Percentiles rank a stretch among this genome's conserved stretches.
Conservation (phyloP, 2,113 vertebrate species). For the Probosciger aterrimus region DNA sequence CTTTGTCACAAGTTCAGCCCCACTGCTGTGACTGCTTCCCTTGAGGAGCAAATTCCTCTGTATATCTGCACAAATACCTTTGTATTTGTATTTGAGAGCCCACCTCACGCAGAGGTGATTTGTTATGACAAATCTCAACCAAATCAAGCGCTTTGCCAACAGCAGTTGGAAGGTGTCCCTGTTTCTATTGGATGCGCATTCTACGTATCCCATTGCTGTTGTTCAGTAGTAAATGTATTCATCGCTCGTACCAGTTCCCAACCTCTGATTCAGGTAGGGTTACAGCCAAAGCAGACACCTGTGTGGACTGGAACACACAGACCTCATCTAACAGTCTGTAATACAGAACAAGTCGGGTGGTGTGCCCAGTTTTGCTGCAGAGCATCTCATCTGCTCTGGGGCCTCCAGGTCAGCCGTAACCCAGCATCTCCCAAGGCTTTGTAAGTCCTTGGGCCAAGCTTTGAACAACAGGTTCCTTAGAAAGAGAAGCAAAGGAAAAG, state of each 20-base stretch:
- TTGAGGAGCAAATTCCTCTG: neutral
- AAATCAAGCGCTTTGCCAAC: neutral
- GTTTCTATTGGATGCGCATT: neutral
- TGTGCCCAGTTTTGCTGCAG: neutral
- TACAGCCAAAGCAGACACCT: constrained; percentile 12
- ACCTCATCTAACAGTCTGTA: neutral
- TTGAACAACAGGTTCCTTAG: neutral
- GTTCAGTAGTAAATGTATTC: neutral
- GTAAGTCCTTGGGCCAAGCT: neutral
- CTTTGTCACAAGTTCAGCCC: neutral
- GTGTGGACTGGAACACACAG: neutral
- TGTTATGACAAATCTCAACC: neutral
- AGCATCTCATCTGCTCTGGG: neutral
- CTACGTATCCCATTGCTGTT: neutral
- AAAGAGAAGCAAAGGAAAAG: neutral
- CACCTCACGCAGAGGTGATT: neutral
- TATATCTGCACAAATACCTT: neutral
- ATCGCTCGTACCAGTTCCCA: neutral
- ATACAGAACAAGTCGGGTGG: neutral
- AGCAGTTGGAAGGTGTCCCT: neutral
- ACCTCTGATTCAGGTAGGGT: neutral
- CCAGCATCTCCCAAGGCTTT: neutral
- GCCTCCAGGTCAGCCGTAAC: neutral
- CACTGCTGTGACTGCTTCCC: neutral
- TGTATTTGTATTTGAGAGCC: neutral